Evolutionary conservation across 2,888 invertebrate genomes (phyloP).

Genomic region (Myathropa florea): DNA sequence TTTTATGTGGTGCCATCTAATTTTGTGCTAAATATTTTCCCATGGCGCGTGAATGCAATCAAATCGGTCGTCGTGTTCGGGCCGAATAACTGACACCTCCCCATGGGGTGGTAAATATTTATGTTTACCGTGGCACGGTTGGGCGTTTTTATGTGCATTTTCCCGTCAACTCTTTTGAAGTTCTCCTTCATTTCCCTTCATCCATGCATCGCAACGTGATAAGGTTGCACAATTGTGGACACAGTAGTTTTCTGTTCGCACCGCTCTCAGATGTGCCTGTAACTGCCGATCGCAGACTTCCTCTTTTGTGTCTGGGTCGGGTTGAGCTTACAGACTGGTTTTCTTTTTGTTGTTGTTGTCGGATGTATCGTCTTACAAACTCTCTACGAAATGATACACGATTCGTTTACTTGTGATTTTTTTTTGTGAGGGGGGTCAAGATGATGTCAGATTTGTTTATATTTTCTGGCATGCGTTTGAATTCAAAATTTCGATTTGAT

Average conservation of each 20-base stretch:
- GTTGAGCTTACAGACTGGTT: constrained; percentile 47
- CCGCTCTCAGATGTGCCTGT: not conserved
- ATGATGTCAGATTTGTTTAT: constrained; percentile 46
- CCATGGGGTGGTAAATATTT: not conserved
- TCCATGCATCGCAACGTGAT: constrained; percentile 33
- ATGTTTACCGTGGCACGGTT: constrained; percentile 4
- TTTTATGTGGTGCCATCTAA: not conserved
- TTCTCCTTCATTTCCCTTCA: not conserved
- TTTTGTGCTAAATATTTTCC: constrained; percentile 15
- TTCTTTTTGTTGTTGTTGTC: not conserved
- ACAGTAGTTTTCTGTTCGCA: not conserved
- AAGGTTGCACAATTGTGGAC: constrained; percentile 21
- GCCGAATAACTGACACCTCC: constrained; percentile 6
- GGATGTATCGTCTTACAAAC: constrained; percentile 18
- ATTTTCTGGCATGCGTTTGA: constrained; percentile 4
- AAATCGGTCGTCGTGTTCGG: constrained; percentile 3
- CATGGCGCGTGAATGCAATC: constrained; percentile 33
- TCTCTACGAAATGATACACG: not conserved
- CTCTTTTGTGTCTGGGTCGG: constrained; percentile 30
- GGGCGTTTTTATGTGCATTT: constrained; percentile 1
- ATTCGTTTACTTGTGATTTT: constrained; percentile 11
- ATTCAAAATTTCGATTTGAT: not conserved
- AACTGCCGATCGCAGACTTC: constrained; percentile 26
- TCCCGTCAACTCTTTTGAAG: not conserved
- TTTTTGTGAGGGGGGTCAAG: not conserved